These are phyloP conservation scores for Montifringilla adamsi DNA, from an alignment of 2,113 vertebrate genomes.

Conservation along the genomic window DNA sequence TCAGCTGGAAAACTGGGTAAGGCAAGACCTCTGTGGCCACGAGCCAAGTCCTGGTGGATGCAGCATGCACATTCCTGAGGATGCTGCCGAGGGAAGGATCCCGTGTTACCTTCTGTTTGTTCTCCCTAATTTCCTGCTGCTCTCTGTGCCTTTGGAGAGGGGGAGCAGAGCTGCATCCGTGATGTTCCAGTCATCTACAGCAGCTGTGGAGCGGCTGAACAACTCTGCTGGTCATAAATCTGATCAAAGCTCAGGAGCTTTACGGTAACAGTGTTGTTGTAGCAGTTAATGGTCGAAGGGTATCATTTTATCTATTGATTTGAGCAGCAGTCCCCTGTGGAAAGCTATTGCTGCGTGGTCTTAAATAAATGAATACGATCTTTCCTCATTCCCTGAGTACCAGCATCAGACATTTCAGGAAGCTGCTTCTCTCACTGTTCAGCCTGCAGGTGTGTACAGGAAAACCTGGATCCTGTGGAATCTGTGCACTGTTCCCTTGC, in stretches of 20 bases:
- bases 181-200: not conserved
- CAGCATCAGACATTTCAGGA: not conserved
- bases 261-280: not conserved
- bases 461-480: not conserved
- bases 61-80: accelerated
- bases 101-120: accelerated
- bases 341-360: not conserved
- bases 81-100: not conserved
- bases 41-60: not conserved
- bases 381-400: not conserved
- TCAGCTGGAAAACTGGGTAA: not conserved
- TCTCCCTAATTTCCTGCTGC: not conserved
- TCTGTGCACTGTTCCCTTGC: not conserved
- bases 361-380: not conserved
- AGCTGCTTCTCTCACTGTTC: not conserved
- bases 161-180: not conserved
- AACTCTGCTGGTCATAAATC: not conserved
- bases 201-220: not conserved
- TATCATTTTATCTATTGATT: constrained; percentile 36
- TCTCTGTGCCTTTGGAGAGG: not conserved
- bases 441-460: not conserved
- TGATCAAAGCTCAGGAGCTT: not conserved
- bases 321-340: not conserved
- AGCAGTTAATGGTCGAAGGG: constrained; percentile 13
- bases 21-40: not conserved